Percentiles rank a stretch among this genome's conserved stretches.
These are phyloP conservation scores for Hemithea aestivaria DNA, from an alignment of 2,888 invertebrate species.

Conservation along the genomic window DNA sequence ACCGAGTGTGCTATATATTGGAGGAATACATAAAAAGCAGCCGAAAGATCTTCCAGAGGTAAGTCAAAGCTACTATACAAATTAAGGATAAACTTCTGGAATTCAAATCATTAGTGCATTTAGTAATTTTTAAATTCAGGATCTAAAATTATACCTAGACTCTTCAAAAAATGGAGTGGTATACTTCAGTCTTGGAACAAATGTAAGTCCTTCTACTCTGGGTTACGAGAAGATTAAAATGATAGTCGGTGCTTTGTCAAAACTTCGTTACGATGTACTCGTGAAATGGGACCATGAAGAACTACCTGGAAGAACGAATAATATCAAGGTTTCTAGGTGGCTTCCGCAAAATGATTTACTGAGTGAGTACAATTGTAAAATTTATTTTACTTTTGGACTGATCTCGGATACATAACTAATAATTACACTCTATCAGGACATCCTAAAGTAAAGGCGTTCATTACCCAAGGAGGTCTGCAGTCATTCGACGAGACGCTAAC, in stretches of 20 bases:
- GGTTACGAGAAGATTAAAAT: background rate
- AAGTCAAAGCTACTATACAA: background rate
- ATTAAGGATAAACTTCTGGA: background rate
- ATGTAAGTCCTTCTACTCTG: background rate
- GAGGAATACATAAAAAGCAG: background rate
- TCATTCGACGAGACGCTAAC: slow-evolving; percentile 59
- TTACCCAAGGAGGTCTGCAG: slow-evolving; percentile 62
- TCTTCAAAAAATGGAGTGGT: background rate
- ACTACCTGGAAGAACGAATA: slow-evolving; percentile 40
- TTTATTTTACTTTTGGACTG: too few relatives aligned
- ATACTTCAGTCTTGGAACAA: background rate
- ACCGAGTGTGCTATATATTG: slow-evolving; percentile 34
- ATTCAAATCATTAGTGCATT: background rate
- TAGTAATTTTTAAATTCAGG: background rate
- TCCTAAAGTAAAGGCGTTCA: slow-evolving; percentile 60
- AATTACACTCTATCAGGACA: too few relatives aligned
- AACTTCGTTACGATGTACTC: slow-evolving; percentile 49
- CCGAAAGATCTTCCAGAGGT: background rate
- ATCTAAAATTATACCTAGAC: background rate
- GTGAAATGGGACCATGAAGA: slow-evolving; percentile 59
- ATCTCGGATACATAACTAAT: too few relatives aligned
- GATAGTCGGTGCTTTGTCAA: slow-evolving; percentile 27
- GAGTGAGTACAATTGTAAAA: slow-evolving; percentile 33
- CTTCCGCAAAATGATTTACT: slow-evolving; percentile 60
- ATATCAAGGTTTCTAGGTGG: slow-evolving; percentile 58